Base-by-base conservation (phyloP, 2,797 vertebrate species). In the Megalops cyprinoides region DNA sequence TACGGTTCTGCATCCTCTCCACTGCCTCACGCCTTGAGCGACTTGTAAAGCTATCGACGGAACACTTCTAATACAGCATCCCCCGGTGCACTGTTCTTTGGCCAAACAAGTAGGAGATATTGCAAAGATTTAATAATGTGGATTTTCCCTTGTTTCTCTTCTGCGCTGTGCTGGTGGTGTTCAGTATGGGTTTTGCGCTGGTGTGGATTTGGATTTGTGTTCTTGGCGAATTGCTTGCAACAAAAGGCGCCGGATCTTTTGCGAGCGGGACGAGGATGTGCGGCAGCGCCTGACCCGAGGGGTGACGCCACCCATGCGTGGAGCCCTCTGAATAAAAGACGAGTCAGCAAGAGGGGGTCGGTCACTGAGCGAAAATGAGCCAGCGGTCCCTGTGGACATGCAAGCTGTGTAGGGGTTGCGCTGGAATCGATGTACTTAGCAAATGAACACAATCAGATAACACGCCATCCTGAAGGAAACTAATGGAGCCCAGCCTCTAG, bases 391-490 rank as follows among this genome's bases (percentile, higher is more conserved):
- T 5, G 48, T 28, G 28, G n/a, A 51, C 1, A 7, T 31, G 25
- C n/a, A 9, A 0, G 31, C 10, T 34, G 74, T 76, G 34, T 31
- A 74, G 49, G 8, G n/a, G n/a, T 49, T 55, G 15, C 10, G 49
- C 28, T 53, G 15, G 28, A 34, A 53, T 76, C 46, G 31, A 76
- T 76, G 49, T 76, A 74, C 48, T 74, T 74, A 49, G 73, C 73
- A 74, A 74, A 74, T 74, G 73, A 74, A 74, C 73, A 55, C 74
- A n/a, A 76, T 76, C 74, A 51, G 74, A 51, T 51, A 51, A 23
- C 51, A 37, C 23, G 46, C 31, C 31, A 76, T 37, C 7, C 48
- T 55, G 74, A 76, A 39, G 55, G 18, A 76, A 49, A 76, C 49
- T 37, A 20, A 76, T 76, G 46, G 74, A 18, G 48, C 49, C 34